Conservation (phyloP, 2,113 vertebrate species). For the Pholis gunnellus region DNA sequence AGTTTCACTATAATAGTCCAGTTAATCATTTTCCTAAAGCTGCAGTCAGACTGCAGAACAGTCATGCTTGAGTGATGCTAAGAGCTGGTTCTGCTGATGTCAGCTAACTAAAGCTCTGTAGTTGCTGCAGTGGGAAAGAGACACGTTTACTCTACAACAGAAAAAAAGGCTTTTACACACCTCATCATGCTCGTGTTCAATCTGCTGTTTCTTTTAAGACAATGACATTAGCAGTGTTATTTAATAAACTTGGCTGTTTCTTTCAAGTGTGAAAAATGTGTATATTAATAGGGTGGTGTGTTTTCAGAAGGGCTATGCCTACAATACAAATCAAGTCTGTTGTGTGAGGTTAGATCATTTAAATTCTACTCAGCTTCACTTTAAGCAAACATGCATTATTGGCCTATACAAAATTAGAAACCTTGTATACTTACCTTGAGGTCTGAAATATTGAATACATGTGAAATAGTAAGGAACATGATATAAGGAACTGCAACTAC, state of each 20-base stretch:
- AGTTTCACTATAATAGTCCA: slow-evolving; percentile 21
- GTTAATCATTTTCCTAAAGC: slow-evolving; percentile 50
- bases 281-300: not conserved
- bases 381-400: not conserved
- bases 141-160: slow-evolving; percentile 6
- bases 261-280: not conserved
- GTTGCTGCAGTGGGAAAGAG: slow-evolving; percentile 3
- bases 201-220: not conserved
- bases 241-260: not conserved
- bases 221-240: not conserved
- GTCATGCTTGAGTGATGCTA: slow-evolving; percentile 69
- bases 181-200: not conserved
- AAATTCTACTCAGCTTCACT: not conserved
- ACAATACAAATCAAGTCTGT: not conserved
- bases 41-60: slow-evolving; percentile 74
- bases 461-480: not conserved
- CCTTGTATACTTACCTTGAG: not conserved
- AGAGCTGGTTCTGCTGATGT: slow-evolving; percentile 52
- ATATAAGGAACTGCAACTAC: not conserved
- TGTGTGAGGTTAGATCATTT: not conserved
- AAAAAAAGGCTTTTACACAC: not conserved
- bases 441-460: not conserved
- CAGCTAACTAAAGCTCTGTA: not conserved
- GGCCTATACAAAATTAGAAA: not conserved
- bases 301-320: not conserved